These are phyloP conservation scores for Euschistus heros DNA, from an alignment of 1,140 invertebrate species.

Conservation along the genomic window DNA sequence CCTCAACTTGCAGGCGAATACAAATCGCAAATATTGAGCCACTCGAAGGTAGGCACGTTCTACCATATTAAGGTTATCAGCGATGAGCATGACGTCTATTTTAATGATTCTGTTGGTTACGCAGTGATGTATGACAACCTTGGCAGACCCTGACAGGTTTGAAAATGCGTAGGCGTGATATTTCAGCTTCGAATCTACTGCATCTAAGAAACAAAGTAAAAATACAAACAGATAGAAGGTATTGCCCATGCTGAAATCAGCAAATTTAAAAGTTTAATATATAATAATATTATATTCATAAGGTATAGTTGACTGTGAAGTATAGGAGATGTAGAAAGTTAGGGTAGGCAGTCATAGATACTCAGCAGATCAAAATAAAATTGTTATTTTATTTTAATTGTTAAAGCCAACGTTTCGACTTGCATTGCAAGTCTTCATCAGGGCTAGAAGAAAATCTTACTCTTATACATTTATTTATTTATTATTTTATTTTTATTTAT, in stretches of 20 bases:
- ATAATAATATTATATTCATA: conserved; percentile 1
- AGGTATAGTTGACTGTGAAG: too few relatives aligned
- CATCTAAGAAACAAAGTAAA: conserved; percentile 46
- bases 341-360: too few relatives aligned
- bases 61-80: conserved; percentile 5
- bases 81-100: background rate
- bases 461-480: background rate
- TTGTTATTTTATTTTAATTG: too few relatives aligned
- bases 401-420: too few relatives aligned
- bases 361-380: too few relatives aligned
- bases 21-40: too few relatives aligned
- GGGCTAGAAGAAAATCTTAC: background rate
- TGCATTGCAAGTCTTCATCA: too few relatives aligned
- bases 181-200: conserved; percentile 89
- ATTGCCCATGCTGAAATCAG: too few relatives aligned
- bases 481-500: background rate
- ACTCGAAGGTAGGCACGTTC: background rate
- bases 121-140: conserved; percentile 48
- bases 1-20: too few relatives aligned
- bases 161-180: conserved; percentile 75
- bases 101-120: background rate
- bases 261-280: conserved; percentile 3
- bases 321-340: too few relatives aligned
- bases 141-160: conserved; percentile 87
- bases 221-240: conserved; percentile 9